phyloP scores from a whole-genome alignment of 2,797 vertebrate genomes.

The Xenops minutus region DNA sequence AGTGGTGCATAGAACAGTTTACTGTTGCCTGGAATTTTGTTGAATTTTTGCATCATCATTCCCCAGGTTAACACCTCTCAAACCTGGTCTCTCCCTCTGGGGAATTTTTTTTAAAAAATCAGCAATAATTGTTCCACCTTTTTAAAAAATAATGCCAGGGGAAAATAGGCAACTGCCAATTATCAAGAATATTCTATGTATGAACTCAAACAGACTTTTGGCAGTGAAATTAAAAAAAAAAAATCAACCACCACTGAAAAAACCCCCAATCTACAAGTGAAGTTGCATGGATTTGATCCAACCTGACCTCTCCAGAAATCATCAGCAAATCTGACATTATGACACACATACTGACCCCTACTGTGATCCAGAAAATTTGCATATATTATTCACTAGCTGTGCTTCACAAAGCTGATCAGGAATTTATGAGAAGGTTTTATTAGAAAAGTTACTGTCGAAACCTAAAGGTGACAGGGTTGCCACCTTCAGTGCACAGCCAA shows the following conservation, averaged over 20 bases:
- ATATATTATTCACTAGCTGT: neutral
- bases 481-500: neutral
- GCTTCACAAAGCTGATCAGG: neutral
- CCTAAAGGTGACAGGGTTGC: no score
- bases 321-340: neutral
- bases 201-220: neutral
- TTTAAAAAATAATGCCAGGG: neutral
- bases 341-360: neutral
- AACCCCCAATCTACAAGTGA: neutral
- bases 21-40: neutral
- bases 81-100: neutral
- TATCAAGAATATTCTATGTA: neutral
- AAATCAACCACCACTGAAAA: accelerated
- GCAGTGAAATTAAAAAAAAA: neutral
- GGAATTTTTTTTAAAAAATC: neutral
- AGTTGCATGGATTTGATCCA: neutral
- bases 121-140: neutral
- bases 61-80: neutral
- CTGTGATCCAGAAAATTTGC: neutral
- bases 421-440: neutral
- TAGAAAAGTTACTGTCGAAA: neutral
- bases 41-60: neutral
- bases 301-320: neutral
- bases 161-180: neutral
- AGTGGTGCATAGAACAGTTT: neutral